These are phyloP conservation scores for Nematolebias whitei DNA, from an alignment of 2,113 vertebrate genomes.

Conservation along the genomic window DNA sequence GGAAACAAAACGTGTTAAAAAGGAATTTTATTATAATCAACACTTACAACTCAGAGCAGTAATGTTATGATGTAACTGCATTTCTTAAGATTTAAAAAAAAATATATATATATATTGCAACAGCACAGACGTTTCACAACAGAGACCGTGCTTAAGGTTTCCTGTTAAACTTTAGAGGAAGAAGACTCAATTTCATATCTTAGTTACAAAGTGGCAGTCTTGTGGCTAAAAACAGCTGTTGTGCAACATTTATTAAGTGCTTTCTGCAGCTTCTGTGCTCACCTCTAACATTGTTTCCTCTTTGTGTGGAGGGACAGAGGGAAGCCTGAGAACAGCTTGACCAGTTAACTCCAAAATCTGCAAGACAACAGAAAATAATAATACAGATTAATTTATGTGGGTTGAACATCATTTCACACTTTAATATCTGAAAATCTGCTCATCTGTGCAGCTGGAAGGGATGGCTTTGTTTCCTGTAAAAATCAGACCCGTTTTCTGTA, in stretches of 20 bases:
- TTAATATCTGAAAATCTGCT: neutral
- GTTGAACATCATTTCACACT: too few relatives aligned
- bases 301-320: slow-evolving; percentile 20
- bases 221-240: too few relatives aligned
- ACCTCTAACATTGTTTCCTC: slow-evolving; percentile 67
- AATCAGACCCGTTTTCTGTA: neutral
- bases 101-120: too few relatives aligned
- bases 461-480: neutral
- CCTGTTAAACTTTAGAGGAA: slow-evolving; percentile 35
- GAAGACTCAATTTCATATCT: slow-evolving; percentile 13
- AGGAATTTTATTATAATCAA: neutral
- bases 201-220: too few relatives aligned
- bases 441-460: neutral
- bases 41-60: too few relatives aligned
- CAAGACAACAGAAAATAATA: neutral
- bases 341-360: slow-evolving; percentile 62
- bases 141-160: slow-evolving; percentile 20
- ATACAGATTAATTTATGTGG: neutral
- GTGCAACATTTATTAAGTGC: slow-evolving; percentile 3
- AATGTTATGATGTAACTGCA: neutral
- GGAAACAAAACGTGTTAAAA: neutral
- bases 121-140: slow-evolving; percentile 34
- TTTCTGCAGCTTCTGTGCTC: slow-evolving; percentile 1
- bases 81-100: slow-evolving; percentile 24
- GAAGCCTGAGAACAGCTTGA: slow-evolving; percentile 61